Evolutionary conservation across 1,140 invertebrate species (phyloP).

Genomic region (Euglossa dilemma): DNA sequence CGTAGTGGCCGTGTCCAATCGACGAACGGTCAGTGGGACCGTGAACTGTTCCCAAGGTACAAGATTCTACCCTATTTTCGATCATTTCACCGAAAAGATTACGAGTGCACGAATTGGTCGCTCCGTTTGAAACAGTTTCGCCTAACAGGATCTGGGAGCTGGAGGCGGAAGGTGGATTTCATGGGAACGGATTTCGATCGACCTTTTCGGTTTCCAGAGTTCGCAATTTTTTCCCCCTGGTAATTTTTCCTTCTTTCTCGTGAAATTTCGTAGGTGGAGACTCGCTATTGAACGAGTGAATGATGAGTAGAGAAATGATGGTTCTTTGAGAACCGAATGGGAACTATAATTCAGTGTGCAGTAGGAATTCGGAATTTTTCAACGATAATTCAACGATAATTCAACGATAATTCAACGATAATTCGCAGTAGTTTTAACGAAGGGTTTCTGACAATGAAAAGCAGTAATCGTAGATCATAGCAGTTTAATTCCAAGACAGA

Average conservation of each 20-base stretch:
- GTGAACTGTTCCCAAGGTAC: not conserved
- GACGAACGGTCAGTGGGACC: conserved; percentile 36
- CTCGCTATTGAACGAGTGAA: not conserved
- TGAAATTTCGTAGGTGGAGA: not conserved
- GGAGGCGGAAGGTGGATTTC: conserved; percentile 71
- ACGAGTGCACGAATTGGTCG: conserved; percentile 55
- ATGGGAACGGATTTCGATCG: conserved; percentile 69
- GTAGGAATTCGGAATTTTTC: no score
- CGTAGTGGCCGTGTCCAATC: conserved; percentile 49
- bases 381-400: no score
- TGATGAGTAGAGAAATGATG: not conserved
- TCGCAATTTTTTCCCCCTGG: not conserved
- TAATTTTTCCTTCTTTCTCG: not conserved
- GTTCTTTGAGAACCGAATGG: no score
- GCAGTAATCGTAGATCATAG: not conserved
- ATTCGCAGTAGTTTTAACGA: no score
- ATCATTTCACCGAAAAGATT: conserved; percentile 32
- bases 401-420: no score
- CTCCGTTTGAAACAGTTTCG: conserved; percentile 62
- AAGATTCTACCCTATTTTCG: conserved; percentile 5
- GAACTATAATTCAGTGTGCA: not conserved
- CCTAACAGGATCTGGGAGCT: conserved; percentile 70
- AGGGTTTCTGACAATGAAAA: not conserved
- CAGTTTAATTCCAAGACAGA: not conserved
- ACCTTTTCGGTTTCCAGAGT: not conserved